Base-by-base conservation (phyloP, 2,888 invertebrate species). In the Octodonta nipae region DNA sequence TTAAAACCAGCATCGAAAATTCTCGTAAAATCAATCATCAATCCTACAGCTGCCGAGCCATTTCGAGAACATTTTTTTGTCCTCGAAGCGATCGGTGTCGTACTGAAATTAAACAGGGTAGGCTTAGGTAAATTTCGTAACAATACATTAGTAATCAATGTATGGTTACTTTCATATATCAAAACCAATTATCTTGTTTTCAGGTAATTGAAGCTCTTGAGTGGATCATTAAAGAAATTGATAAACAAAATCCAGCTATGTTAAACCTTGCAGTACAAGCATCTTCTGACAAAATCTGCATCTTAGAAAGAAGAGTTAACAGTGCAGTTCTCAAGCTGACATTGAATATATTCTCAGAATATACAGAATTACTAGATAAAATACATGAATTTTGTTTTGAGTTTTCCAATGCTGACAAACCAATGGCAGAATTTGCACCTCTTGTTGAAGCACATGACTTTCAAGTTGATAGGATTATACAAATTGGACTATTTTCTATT, bases 401-500 rank as follows among this genome's bases (percentile, higher is more conserved):
- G 13, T 24, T 32, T 7, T 32, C 40, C 13, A 38, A 41, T 26
- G 34, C 28, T 14, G 43, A 40, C 12, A 38, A 26, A 58, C 24
- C 29, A 60, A 41, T n/a, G n/a, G n/a, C 45, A 47, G 69, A 71
- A 44, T 57, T 73, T 28, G 70, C 69, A 36, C 48, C 51, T 14
- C 60, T 66, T 36, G 66, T 76, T 7, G 71, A 69, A 37, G 69
- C 71, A 17, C 76, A 78, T 58, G 80, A 80, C 64, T 60, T 73
- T 40, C 67, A 73, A 36, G 72, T 73, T 46, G 80, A 80, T 50
- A 68, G 75, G 44, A 60, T 76, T 29, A 61, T 75, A 58, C 78
- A 78, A 50, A 75, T 79, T 46, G 78, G 77, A 27, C 64, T 73
- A 29, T 80, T 78, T 58, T 76, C 79, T n/a, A 67, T 77, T 26